These are phyloP conservation scores for Pammene fasciana DNA, from an alignment of 2,888 invertebrate genomes.

Conservation along the genomic window DNA sequence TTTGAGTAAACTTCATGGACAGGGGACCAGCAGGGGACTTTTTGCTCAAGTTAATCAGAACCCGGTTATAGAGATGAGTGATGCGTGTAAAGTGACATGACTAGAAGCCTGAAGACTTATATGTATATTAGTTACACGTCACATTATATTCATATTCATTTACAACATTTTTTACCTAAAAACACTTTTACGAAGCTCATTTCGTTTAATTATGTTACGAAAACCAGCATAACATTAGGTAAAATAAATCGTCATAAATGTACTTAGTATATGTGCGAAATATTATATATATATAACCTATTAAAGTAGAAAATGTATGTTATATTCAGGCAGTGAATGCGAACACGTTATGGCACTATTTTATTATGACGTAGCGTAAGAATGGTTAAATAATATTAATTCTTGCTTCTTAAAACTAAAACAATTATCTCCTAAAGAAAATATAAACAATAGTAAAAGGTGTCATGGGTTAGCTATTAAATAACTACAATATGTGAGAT, in stretches of 20 bases:
- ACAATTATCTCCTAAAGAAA: slow-evolving; percentile 7
- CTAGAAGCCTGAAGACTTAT: slow-evolving; percentile 1
- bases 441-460: slow-evolving; percentile 15
- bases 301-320: not conserved
- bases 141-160: slow-evolving; percentile 12
- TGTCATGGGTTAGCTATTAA: slow-evolving; percentile 29
- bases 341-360: slow-evolving; percentile 30
- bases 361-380: slow-evolving; percentile 14
- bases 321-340: slow-evolving; percentile 18
- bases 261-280: not conserved
- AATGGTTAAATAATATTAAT: slow-evolving; percentile 9
- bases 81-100: slow-evolving; percentile 6
- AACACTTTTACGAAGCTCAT: not conserved
- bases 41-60: not conserved
- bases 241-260: not conserved
- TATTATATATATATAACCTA: not conserved
- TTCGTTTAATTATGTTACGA: not conserved
- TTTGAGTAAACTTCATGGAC: too few relatives aligned
- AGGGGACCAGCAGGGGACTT: too few relatives aligned
- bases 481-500: not conserved
- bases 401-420: slow-evolving; percentile 17
- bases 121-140: slow-evolving; percentile 8
- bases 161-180: not conserved
- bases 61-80: not conserved
- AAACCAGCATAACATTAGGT: slow-evolving; percentile 3